Evolutionary conservation across 2,888 invertebrate genomes (phyloP), one percentile per base, ranked within the genome.

Genomic region (Ochropacha duplaris): DNA sequence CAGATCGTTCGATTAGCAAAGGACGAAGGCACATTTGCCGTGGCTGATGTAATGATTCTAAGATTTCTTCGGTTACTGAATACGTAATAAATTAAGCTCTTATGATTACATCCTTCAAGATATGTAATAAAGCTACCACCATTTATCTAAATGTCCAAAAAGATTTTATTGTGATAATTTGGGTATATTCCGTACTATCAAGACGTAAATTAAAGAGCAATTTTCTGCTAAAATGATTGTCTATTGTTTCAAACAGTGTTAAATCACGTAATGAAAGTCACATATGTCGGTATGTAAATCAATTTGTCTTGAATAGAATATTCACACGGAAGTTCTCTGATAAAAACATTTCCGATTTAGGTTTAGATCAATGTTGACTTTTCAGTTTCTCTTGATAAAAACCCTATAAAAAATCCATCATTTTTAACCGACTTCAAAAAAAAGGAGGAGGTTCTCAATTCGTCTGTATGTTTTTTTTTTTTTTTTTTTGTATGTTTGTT

Each of bases 321-420:
- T 83, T 87, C 85, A 82, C 86, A 85, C 73, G 87, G 86, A 85
- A 86, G 80, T 60, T 52, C 28, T 57, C 55, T 31, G 12, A 34
- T 31, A 31, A 31, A 24, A 60, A 56, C 60, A 72, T 77, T 83
- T 81, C 83, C 83, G 79, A 83, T 65, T 57, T 56, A 54, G 57
- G 58, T 67, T 62, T 61, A 19, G 16, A 59, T 57, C n/a, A n/a
- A 58, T 16, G 28, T 39, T 12, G 6, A n/a, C 0, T 4, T 36
- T n/a, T 4, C 4, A 36, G n/a, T 36, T 22, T 22, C 54, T 31
- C 31, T 22, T 14, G 22, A 22, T 16, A 34, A 14, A 9, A 16
- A 14, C n/a, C n/a, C 12, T 4, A 16, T 39, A 24, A 24, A n/a
- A n/a, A n/a, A n/a, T n/a, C n/a, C n/a, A n/a, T n/a, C n/a, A n/a